These are phyloP conservation scores for Hydropsyche betteni DNA, from an alignment of 2,888 invertebrate genomes.

Conservation along the genomic window DNA sequence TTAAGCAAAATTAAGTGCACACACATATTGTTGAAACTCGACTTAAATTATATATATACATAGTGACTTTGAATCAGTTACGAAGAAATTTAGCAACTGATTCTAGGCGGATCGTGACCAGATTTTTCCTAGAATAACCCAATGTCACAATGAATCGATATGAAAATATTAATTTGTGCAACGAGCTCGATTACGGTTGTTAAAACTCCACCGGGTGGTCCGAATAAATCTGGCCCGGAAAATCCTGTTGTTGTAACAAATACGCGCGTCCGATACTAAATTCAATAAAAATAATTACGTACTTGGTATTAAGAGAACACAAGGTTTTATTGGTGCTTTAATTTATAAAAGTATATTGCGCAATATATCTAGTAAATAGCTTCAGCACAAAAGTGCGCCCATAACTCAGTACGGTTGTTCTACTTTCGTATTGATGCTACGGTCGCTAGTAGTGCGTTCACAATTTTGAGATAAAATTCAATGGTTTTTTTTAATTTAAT, in stretches of 20 bases:
- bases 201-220: conserved; percentile 25
- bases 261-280: conserved; percentile 27
- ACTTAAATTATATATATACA: too few relatives aligned
- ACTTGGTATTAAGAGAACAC: conserved; percentile 21
- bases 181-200: neutral
- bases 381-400: conserved; percentile 30
- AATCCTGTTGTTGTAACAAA: conserved; percentile 26
- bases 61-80: too few relatives aligned
- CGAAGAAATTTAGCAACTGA: too few relatives aligned
- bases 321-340: conserved; percentile 29
- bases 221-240: conserved; percentile 28
- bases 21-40: too few relatives aligned
- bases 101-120: too few relatives aligned
- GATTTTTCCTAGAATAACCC: too few relatives aligned
- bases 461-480: neutral
- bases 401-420: conserved; percentile 17
- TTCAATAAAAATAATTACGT: conserved; percentile 12
- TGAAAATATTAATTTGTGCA: conserved; percentile 18
- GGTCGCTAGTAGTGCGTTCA: neutral
- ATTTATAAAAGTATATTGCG: conserved; percentile 33
- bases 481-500: too few relatives aligned
- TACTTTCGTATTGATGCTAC: conserved; percentile 30
- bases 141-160: neutral
- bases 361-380: conserved; percentile 30
- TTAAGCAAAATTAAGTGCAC: too few relatives aligned